Conservation (phyloP, 2,888 invertebrate genomes). For the Melipona beecheii region DNA sequence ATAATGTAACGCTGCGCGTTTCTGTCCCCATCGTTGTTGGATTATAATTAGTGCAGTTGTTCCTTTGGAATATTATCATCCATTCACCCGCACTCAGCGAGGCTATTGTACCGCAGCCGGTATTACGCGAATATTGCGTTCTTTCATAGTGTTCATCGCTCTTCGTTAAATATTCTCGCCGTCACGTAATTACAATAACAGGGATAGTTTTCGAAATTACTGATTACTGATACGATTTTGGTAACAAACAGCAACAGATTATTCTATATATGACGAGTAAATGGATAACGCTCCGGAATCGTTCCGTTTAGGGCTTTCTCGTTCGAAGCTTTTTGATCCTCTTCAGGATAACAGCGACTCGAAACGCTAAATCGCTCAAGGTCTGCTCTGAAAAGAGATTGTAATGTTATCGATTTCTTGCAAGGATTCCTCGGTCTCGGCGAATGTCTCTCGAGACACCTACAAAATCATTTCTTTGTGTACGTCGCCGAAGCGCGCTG, state of each 20-base stretch:
- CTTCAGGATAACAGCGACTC: background rate
- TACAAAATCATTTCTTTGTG: background rate
- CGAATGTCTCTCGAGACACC: background rate
- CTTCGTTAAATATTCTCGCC: background rate
- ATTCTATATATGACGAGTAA: too few relatives aligned
- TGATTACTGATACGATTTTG: too few relatives aligned
- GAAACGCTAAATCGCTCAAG: background rate
- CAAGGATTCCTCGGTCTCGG: background rate
- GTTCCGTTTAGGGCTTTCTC: too few relatives aligned
- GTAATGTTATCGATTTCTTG: background rate
- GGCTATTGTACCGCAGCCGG: conserved; percentile 21
- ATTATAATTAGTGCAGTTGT: conserved; percentile 26
- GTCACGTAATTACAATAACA: background rate
- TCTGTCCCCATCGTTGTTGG: background rate
- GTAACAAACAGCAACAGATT: too few relatives aligned
- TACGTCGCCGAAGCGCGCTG: background rate
- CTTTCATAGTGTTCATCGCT: background rate
- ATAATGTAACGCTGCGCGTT: background rate
- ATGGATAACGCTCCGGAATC: too few relatives aligned
- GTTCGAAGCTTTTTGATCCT: too few relatives aligned
- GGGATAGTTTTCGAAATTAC: too few relatives aligned
- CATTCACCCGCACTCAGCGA: conserved; percentile 8
- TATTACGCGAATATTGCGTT: conserved; percentile 24
- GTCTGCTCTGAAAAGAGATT: background rate
- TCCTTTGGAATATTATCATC: background rate